Conservation (phyloP, 2,113 vertebrate species). For the Seriola aureovittata region DNA sequence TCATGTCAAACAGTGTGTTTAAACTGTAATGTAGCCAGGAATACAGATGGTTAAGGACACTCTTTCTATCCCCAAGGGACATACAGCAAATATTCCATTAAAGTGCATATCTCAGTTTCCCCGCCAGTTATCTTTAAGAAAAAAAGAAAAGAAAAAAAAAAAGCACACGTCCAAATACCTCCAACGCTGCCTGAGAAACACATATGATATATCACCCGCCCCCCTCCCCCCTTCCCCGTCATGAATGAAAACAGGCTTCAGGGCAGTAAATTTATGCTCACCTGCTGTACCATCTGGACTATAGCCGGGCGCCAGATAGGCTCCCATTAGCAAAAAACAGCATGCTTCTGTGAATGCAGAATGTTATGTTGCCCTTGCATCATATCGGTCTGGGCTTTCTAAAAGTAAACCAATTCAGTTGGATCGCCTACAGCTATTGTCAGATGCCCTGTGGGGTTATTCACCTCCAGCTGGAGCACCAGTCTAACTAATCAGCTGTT, state of each 20-base stretch:
- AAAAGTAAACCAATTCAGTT: conserved; percentile 58
- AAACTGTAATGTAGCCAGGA: conserved; percentile 25
- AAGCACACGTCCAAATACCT: neutral
- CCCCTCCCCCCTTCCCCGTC: conserved; percentile 7
- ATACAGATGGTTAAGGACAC: conserved; percentile 18
- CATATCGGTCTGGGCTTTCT: conserved; percentile 49
- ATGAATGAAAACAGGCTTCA: conserved; percentile 67
- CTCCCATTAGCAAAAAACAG: conserved; percentile 64
- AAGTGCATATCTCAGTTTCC: conserved; percentile 25
- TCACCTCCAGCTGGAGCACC: conserved; percentile 24
- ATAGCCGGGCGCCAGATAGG: conserved; percentile 64
- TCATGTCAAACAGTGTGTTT: conserved; percentile 2
- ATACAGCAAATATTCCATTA: neutral
- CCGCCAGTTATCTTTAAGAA: conserved; percentile 25
- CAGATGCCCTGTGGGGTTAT: conserved; percentile 23
- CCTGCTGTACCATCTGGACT: conserved; percentile 79
- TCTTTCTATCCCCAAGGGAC: neutral
- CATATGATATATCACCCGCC: conserved; percentile 28
- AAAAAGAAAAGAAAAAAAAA: neutral
- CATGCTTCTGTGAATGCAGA: conserved; percentile 58
- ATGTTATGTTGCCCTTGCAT: conserved; percentile 68
- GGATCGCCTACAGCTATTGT: conserved; percentile 22
- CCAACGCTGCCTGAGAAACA: conserved; percentile 9
- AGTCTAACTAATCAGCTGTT: conserved; percentile 47
- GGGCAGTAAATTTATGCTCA: conserved; percentile 69